phyloP scores from a whole-genome alignment of 2,113 vertebrate species.

The Caretta caretta region DNA sequence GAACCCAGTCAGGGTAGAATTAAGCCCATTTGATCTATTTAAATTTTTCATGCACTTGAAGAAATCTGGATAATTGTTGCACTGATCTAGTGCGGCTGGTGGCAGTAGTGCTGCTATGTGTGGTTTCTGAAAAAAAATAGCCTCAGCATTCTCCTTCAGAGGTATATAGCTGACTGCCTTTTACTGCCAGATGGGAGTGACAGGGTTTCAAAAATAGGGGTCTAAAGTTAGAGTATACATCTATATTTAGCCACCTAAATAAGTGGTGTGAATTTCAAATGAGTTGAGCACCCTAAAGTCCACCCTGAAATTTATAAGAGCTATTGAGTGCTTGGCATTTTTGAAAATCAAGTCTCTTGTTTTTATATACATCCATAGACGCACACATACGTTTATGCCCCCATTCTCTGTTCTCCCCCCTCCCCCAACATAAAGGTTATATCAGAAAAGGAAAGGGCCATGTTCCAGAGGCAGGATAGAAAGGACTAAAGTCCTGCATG shows the following conservation, averaged over 20 bases:
- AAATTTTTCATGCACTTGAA: neutral
- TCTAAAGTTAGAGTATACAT: slow-evolving; percentile 13
- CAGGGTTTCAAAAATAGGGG: neutral
- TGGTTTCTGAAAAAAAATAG: neutral
- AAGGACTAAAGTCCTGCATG: neutral
- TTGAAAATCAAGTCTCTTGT: neutral
- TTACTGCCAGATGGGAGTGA: neutral
- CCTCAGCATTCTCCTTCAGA: neutral
- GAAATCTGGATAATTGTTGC: neutral
- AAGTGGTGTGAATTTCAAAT: neutral
- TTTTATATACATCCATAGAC: neutral
- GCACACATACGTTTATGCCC: neutral
- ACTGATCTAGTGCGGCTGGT: neutral
- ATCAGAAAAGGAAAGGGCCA: neutral
- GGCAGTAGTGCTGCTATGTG: neutral
- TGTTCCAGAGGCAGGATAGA: neutral
- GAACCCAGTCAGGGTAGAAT: neutral
- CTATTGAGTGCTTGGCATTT: neutral
- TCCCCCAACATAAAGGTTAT: neutral
- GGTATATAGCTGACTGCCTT: neutral
- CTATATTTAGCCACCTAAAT: neutral
- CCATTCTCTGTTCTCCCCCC: neutral
- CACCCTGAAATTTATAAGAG: neutral
- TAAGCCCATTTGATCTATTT: neutral
- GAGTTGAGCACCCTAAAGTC: neutral